These are phyloP conservation scores for Scotopteryx bipunctaria DNA, from an alignment of 2,888 invertebrate species.

Conservation along the genomic window DNA sequence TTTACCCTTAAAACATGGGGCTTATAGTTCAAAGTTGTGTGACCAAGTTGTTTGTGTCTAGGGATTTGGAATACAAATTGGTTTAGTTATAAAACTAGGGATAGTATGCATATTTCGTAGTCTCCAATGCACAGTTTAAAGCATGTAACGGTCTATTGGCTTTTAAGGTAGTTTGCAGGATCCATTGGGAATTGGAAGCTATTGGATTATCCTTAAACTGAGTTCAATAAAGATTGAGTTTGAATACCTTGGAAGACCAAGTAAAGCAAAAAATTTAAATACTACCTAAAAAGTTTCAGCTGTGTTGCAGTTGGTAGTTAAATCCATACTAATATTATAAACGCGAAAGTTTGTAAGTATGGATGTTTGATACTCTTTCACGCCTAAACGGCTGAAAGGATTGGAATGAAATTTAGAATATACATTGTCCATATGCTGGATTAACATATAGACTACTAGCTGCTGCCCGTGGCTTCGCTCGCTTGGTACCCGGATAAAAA, in stretches of 20 bases:
- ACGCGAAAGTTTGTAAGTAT: too few species aligned
- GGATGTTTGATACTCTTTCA: too few species aligned
- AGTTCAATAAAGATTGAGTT: neutral
- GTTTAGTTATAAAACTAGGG: conserved; percentile 72
- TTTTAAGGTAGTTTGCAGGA: conserved; percentile 17
- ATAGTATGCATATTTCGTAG: conserved; percentile 55
- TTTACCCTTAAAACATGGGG: neutral
- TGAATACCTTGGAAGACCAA: neutral
- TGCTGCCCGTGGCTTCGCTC: too few species aligned
- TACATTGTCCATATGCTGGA: too few species aligned
- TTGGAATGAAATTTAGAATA: too few species aligned
- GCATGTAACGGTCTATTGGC: conserved; percentile 41
- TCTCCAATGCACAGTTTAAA: conserved; percentile 48
- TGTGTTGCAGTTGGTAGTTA: too few species aligned
- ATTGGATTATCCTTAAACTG: conserved; percentile 1
- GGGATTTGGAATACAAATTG: conserved; percentile 66
- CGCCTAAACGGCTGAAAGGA: too few species aligned
- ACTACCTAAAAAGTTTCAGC: too few species aligned
- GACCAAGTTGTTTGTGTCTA: conserved; percentile 7
- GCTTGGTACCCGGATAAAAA: too few species aligned
- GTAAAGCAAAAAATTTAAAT: neutral
- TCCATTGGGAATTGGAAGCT: conserved; percentile 6
- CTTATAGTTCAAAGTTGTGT: conserved; percentile 12
- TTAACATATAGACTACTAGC: too few species aligned
- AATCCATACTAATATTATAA: too few species aligned